Percentiles rank a stretch among this genome's conserved stretches.
Evolutionary conservation across 2,113 vertebrate species (phyloP).

Genomic region (Prietella phreatophila): DNA sequence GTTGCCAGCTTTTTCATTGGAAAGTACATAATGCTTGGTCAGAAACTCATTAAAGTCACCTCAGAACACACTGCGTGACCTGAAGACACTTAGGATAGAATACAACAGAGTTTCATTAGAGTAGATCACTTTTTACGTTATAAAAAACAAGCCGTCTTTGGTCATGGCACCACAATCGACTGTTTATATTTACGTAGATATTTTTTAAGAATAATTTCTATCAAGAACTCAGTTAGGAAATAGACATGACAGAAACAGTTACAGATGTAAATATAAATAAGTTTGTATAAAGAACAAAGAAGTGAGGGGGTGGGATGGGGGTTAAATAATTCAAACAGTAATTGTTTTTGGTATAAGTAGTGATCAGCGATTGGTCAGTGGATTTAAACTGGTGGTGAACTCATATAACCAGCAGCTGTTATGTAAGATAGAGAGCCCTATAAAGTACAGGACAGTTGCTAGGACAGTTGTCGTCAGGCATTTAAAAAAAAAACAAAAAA

Average conservation of each 20-base stretch:
- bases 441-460: background rate
- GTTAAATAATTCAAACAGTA: background rate
- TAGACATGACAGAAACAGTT: background rate
- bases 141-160: no score
- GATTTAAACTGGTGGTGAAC: background rate
- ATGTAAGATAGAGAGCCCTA: background rate
- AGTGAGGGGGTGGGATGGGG: background rate
- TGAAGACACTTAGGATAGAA: background rate
- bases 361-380: background rate
- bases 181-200: no score
- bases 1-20: background rate
- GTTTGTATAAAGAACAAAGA: background rate
- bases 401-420: background rate
- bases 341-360: background rate
- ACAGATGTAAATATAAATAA: background rate
- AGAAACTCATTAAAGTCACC: background rate
- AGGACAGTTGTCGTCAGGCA: background rate
- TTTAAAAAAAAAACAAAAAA: no score
- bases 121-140: background rate
- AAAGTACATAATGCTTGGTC: background rate
- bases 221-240: background rate
- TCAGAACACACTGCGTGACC: background rate
- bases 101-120: background rate
- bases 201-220: no score
- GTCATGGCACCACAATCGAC: no score